Conservation (phyloP, 2,797 vertebrate genomes). For the Acanthis flammea region DNA sequence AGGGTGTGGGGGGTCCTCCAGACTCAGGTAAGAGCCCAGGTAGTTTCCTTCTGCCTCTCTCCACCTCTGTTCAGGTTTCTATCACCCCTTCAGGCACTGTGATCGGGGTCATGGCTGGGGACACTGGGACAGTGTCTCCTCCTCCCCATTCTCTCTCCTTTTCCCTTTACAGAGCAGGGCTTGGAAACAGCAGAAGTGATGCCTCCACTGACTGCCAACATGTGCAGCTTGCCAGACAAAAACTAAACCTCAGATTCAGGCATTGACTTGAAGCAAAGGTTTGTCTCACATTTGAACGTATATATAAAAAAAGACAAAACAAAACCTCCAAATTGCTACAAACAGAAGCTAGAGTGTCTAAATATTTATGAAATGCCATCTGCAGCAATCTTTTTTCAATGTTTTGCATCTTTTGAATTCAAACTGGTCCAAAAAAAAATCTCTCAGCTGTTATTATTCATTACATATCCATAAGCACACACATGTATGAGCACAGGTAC, state of each 20-base stretch:
- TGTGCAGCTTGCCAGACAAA: neutral
- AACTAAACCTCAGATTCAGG: neutral
- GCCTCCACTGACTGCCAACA: neutral
- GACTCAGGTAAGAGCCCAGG: neutral
- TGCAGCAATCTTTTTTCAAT: neutral
- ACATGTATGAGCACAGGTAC: neutral
- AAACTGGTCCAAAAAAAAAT: neutral
- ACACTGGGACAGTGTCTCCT: neutral
- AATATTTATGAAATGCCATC: constrained; percentile 52
- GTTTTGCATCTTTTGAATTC: constrained; percentile 16
- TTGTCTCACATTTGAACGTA: neutral
- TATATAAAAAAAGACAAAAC: neutral
- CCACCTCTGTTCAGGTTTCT: neutral
- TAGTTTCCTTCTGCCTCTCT: neutral
- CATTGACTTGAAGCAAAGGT: neutral
- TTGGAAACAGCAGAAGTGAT: neutral
- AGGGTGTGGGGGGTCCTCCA: neutral
- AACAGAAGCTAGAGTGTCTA: constrained; percentile 40
- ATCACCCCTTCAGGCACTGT: neutral
- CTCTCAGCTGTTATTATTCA: neutral
- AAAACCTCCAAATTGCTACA: neutral
- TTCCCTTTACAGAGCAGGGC: neutral
- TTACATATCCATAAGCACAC: neutral
- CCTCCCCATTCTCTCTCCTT: neutral
- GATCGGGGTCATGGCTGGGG: neutral